A percentile compares a stretch with the other conserved stretches of the same genome.
Evolutionary conservation across 2,888 invertebrate species (phyloP).

Genomic region (Cephus pygmeus): DNA sequence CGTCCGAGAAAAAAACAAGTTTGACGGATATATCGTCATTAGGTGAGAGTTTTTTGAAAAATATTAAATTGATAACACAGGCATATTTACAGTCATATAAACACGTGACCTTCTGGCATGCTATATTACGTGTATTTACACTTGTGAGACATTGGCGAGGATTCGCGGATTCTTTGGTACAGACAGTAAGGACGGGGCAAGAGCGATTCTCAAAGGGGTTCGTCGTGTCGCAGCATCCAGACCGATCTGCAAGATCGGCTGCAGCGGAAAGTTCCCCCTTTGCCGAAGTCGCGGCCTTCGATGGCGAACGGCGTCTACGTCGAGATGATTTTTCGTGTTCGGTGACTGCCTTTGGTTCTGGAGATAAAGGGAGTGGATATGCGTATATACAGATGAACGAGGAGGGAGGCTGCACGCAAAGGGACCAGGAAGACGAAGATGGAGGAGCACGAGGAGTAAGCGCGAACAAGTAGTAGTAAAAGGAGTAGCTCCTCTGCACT

Average conservation of each 20-base stretch:
- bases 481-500: conserved; percentile 37
- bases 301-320: neutral
- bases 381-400: neutral
- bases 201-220: neutral
- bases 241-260: neutral
- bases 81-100: no score
- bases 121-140: neutral
- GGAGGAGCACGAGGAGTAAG: neutral
- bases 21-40: neutral
- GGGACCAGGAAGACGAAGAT: neutral
- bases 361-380: neutral
- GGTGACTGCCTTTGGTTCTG: neutral
- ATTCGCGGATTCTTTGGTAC: neutral
- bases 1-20: neutral
- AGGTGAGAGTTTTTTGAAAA: neutral
- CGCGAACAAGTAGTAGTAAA: neutral
- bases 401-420: neutral
- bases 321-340: neutral
- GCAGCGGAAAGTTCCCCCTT: neutral
- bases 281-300: neutral
- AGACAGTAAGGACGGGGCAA: neutral
- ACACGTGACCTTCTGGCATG: no score
- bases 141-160: neutral
- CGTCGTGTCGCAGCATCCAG: neutral
- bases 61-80: neutral